Conservation (phyloP, 2,113 vertebrate species). For the Pyxicephalus adspersus region DNA sequence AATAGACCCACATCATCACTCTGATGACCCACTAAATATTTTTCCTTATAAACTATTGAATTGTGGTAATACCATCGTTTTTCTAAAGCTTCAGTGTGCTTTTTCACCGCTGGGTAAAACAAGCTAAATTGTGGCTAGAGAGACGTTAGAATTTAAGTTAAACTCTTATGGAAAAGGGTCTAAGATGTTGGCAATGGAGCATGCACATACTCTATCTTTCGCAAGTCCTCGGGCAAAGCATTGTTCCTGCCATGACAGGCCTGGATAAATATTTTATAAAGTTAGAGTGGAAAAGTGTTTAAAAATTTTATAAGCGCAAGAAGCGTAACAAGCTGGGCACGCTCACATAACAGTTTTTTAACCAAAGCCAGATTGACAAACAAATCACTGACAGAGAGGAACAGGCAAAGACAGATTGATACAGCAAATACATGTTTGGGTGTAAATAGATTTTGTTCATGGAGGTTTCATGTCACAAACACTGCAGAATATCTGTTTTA, state of each 20-base stretch:
- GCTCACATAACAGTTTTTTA: slow-evolving; percentile 39
- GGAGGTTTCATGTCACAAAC: no score
- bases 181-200: slow-evolving; percentile 43
- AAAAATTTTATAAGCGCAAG: slow-evolving; percentile 52
- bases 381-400: slow-evolving; percentile 35
- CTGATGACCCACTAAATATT: not conserved
- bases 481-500: no score
- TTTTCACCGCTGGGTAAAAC: slow-evolving; percentile 15
- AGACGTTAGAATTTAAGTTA: slow-evolving; percentile 42
- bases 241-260: slow-evolving; percentile 49
- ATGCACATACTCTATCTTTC: slow-evolving; percentile 41
- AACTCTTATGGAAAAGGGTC: slow-evolving; percentile 27
- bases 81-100: not conserved
- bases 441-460: not conserved
- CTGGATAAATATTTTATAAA: slow-evolving; percentile 53
- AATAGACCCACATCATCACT: not conserved
- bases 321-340: slow-evolving; percentile 26
- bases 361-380: slow-evolving; percentile 47
- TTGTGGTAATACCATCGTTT: not conserved
- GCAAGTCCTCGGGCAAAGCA: slow-evolving; percentile 47
- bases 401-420: slow-evolving; percentile 9
- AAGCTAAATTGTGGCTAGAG: slow-evolving; percentile 22
- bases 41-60: not conserved
- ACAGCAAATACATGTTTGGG: not conserved
- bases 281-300: slow-evolving; percentile 44